Evolutionary conservation across 2,797 vertebrate genomes (phyloP).

Genomic region (Oryzias dopingdopingensis): DNA sequence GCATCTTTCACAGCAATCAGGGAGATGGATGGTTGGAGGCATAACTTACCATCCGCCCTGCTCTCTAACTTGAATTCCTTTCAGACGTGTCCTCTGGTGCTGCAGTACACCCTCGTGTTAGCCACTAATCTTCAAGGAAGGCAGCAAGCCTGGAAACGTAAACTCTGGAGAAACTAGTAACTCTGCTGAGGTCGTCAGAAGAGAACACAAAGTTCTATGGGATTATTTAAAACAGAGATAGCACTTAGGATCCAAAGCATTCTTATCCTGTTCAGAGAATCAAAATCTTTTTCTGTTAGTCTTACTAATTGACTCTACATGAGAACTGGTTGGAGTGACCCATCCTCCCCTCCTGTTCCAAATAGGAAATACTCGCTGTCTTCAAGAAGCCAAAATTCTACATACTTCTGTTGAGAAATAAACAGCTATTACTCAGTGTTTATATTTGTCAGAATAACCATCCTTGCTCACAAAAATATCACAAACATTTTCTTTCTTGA

Average conservation of each 20-base stretch:
- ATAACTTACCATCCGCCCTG: conserved; percentile 43
- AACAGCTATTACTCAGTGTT: too few species aligned
- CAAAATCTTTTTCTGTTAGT: too few species aligned
- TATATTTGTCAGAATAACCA: too few species aligned
- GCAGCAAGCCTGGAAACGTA: conserved; percentile 12
- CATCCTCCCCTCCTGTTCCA: too few species aligned
- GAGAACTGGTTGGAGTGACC: too few species aligned
- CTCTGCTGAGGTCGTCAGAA: neutral
- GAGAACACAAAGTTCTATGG: neutral
- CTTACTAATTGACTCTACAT: too few species aligned
- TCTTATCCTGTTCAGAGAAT: too few species aligned
- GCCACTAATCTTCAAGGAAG: conserved; percentile 8
- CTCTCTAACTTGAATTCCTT: conserved; percentile 37
- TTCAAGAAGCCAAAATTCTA: too few species aligned
- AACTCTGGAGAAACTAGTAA: conserved; percentile 10
- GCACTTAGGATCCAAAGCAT: neutral
- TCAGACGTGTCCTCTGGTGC: conserved; percentile 28
- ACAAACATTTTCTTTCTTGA: too few species aligned
- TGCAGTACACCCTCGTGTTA: conserved; percentile 18
- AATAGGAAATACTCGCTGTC: too few species aligned
- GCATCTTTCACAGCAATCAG: conserved; percentile 25
- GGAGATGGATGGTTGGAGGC: conserved; percentile 44
- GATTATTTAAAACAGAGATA: neutral
- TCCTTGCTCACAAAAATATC: too few species aligned
- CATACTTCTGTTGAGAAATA: too few species aligned